phyloP scores from a whole-genome alignment of 2,888 invertebrate species.

The Drosophila paramelanica region DNA sequence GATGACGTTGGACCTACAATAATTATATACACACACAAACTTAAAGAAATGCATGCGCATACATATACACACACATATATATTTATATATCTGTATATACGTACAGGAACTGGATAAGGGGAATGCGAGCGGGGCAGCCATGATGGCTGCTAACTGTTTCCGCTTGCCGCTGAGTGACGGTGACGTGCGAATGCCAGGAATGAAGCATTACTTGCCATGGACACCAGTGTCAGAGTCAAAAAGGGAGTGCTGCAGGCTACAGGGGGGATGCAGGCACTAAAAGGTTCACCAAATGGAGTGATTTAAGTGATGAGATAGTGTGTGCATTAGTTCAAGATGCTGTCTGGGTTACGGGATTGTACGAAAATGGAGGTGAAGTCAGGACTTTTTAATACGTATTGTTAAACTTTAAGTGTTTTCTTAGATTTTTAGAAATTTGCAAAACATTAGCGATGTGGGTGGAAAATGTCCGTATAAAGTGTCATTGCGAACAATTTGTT shows the following conservation, averaged over 20 bases:
- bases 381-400: too few species aligned
- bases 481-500: too few species aligned
- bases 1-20: conserved; percentile 71
- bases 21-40: conserved; percentile 54
- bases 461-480: neutral
- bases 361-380: neutral
- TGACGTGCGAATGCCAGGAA: conserved; percentile 69
- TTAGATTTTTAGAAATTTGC: neutral
- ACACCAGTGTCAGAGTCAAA: conserved; percentile 28
- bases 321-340: conserved; percentile 56
- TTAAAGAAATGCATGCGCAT: conserved; percentile 32
- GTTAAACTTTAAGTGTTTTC: neutral
- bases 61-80: conserved; percentile 1
- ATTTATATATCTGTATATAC: neutral
- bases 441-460: neutral
- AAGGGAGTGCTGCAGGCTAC: neutral
- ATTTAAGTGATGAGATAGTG: conserved; percentile 45
- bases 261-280: neutral
- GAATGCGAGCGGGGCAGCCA: conserved; percentile 35
- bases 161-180: conserved; percentile 61
- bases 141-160: conserved; percentile 73
- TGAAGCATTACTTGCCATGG: conserved; percentile 56
- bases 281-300: conserved; percentile 15
- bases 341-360: neutral
- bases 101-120: conserved; percentile 14